Percentiles rank a stretch among this genome's conserved stretches.
These are phyloP conservation scores for Bedellia somnulentella DNA, from an alignment of 2,888 invertebrate species.

Conservation along the genomic window DNA sequence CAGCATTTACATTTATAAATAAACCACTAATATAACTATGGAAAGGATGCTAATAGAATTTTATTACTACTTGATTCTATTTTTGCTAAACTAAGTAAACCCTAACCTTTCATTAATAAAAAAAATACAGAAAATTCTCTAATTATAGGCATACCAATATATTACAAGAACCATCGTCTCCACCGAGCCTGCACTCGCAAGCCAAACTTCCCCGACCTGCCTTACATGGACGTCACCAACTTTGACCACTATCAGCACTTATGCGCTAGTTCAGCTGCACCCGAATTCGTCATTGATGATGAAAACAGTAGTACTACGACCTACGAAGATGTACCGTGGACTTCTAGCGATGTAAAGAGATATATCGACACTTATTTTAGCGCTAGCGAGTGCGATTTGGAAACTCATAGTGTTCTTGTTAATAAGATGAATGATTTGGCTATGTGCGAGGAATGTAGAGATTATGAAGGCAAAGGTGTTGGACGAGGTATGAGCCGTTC, in stretches of 20 bases:
- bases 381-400: conserved; percentile 20
- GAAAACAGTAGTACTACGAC: neutral
- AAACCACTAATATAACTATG: too few species aligned
- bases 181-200: conserved; percentile 22
- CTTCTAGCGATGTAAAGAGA: conserved; percentile 21
- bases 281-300: conserved; percentile 6
- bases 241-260: conserved; percentile 19
- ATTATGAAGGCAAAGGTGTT: conserved; percentile 22
- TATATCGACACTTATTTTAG: conserved; percentile 20
- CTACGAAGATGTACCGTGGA: conserved; percentile 9
- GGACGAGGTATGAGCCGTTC: conserved; percentile 18
- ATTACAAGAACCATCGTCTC: conserved; percentile 19
- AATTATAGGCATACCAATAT: conserved; percentile 18
- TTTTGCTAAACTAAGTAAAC: neutral
- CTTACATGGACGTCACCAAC: conserved; percentile 14
- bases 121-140: neutral
- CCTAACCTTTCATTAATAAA: neutral
- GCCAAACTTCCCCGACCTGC: conserved; percentile 18
- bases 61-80: neutral
- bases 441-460: conserved; percentile 23
- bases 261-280: conserved; percentile 13
- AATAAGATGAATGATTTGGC: conserved; percentile 26
- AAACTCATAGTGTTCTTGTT: conserved; percentile 17
- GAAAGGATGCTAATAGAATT: too few species aligned
- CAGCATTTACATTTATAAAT: too few species aligned